A percentile compares a stretch with the other conserved stretches of the same genome.
phyloP scores from a whole-genome alignment of 2,113 vertebrate species.

The Theropithecus gelada region DNA sequence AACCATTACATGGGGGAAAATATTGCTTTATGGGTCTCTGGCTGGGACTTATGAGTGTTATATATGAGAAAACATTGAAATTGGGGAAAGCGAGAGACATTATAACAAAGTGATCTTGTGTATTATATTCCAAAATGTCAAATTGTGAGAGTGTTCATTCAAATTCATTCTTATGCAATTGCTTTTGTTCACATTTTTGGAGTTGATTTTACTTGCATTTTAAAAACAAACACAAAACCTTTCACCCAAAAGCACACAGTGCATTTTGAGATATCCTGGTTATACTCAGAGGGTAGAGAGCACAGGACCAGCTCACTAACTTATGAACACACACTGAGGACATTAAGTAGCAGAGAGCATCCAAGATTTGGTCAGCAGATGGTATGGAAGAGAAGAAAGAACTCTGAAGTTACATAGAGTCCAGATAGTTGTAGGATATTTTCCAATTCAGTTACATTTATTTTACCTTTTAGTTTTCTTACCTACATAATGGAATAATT shows the following conservation, averaged over 20 bases:
- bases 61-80: constrained; percentile 47
- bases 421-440: background rate
- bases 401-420: background rate
- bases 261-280: background rate
- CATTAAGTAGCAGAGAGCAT: background rate
- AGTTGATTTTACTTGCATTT: constrained; percentile 33
- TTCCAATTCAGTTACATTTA: background rate
- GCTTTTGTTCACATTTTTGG: background rate
- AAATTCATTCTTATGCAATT: constrained; percentile 3
- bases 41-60: constrained; percentile 48
- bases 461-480: background rate
- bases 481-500: background rate
- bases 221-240: constrained; percentile 11
- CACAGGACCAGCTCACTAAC: background rate
- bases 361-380: background rate
- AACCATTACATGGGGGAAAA: constrained; percentile 67
- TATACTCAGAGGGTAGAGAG: background rate
- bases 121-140: constrained; percentile 23
- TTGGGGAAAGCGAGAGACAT: background rate
- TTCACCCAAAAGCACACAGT: background rate
- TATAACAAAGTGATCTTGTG: constrained; percentile 31
- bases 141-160: constrained; percentile 41
- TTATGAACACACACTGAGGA: background rate
- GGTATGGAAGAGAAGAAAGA: background rate
- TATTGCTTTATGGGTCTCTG: constrained; percentile 58